Percentiles rank a stretch among this genome's conserved stretches.
Conservation (phyloP, 2,113 vertebrate genomes). For the Psilopogon haemacephalus region DNA sequence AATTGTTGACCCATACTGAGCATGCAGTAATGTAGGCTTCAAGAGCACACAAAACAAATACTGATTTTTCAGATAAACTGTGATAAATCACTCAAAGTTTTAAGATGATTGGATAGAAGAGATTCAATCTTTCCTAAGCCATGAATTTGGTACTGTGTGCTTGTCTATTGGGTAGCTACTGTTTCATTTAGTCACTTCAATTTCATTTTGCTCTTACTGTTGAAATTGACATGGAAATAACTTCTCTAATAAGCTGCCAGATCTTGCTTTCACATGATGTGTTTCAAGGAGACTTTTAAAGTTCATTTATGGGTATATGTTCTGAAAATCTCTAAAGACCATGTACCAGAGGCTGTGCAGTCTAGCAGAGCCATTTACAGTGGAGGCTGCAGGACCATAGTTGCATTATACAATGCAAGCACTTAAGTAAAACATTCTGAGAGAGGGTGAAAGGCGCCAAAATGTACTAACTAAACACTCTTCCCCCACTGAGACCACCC, state of each 20-base stretch:
- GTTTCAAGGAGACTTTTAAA: background rate
- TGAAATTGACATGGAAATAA: background rate
- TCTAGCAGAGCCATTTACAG: background rate
- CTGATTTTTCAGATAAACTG: background rate
- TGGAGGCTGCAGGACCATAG: background rate
- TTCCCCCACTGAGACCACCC: background rate
- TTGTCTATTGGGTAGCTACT: background rate
- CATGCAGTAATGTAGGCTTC: background rate
- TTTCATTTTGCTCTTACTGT: background rate
- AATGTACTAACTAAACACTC: background rate
- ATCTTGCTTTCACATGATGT: background rate
- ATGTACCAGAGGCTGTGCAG: accelerated
- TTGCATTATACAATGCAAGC: background rate
- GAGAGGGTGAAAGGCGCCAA: background rate
- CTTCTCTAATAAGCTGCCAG: background rate
- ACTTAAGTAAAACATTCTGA: background rate
- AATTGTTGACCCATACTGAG: background rate
- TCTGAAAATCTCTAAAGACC: background rate
- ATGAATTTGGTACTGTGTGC: background rate
- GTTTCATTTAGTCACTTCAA: background rate
- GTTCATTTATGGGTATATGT: background rate
- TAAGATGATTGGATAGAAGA: background rate
- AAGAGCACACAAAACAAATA: background rate
- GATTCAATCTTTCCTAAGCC: background rate
- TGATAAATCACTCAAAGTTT: background rate